Base-by-base conservation (phyloP, 2,797 vertebrate species). In the Pseudomugil tenellus region DNA sequence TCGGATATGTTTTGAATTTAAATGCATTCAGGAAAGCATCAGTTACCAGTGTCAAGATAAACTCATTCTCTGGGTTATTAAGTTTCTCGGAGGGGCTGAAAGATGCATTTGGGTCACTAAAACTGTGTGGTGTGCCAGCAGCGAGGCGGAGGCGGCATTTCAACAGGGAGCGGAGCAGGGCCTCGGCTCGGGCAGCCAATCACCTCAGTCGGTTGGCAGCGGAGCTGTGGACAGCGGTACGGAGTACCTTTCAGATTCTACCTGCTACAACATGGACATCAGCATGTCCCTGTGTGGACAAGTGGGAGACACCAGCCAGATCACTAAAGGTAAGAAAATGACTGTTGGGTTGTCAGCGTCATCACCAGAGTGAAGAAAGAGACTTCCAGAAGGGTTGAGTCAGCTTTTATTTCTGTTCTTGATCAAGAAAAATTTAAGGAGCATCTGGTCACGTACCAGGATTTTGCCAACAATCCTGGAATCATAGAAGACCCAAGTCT, bases 211-310 rank as follows among this genome's bases (percentile, higher is more conserved):
- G 1, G 87, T 91, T 28, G 86, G 89, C 23, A 87, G 83, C 10
- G 79, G 77, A 34, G 77, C 93, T 51, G 76, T 90, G 79, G 94
- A 94, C 83, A 92, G 92, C 25, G 93, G 74, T 1, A 85, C 92
- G 0, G 89, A 94, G 32, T 93, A 87, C 57, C 72, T 93, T 67
- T 88, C 62, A 0, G 95, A 95, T 66, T 89, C 91, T 0, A 64
- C 84, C 26, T 74, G 70, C 0, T 94, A 94, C 67, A 54, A 58
- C 3, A 83, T 90, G 86, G 94, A 95, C 0, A 39, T 91, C 58
- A 92, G 91, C 12, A 91, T 99, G 87, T 99, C 97, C 0, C 94
- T 99, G 37, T 99, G 98, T 0, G 97, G 97, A 29, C 94, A 93
- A 39, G 94, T 95, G 58, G 92, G 89, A 0, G 91, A 93, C 79